phyloP scores from a whole-genome alignment of 2,113 vertebrate species.

The Myrmecophaga tridactyla region DNA sequence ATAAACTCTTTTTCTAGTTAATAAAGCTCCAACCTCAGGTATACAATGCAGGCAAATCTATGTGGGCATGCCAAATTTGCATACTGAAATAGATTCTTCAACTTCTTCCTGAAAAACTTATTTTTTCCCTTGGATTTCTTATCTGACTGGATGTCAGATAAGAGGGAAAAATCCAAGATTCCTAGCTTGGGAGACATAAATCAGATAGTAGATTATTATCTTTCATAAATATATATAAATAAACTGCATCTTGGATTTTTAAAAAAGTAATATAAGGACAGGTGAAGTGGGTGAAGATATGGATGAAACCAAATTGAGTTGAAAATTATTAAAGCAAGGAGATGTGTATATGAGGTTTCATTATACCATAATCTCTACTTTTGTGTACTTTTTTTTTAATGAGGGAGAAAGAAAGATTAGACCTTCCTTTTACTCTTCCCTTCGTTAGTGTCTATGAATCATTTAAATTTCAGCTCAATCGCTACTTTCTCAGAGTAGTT shows the following conservation, averaged over 20 bases:
- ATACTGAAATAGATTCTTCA: neutral
- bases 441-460: neutral
- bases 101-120: neutral
- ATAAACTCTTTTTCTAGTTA: neutral
- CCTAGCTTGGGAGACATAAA: too few species aligned
- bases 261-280: neutral
- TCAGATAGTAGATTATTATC: neutral
- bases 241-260: neutral
- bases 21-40: neutral
- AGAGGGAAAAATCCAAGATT: too few species aligned
- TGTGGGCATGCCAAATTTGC: neutral
- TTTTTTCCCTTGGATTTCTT: neutral
- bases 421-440: neutral
- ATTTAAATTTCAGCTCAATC: neutral
- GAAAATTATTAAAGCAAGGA: neutral
- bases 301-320: neutral
- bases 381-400: neutral
- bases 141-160: neutral
- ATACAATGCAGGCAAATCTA: neutral
- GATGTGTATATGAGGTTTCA: neutral
- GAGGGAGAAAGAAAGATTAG: neutral
- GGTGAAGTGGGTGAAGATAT: neutral
- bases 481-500: neutral
- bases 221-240: neutral
- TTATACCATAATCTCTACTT: neutral